Percentiles rank a stretch among this genome's conserved stretches.
Conservation (phyloP, 1,140 invertebrate genomes). For the Dendrolimus punctatus region DNA sequence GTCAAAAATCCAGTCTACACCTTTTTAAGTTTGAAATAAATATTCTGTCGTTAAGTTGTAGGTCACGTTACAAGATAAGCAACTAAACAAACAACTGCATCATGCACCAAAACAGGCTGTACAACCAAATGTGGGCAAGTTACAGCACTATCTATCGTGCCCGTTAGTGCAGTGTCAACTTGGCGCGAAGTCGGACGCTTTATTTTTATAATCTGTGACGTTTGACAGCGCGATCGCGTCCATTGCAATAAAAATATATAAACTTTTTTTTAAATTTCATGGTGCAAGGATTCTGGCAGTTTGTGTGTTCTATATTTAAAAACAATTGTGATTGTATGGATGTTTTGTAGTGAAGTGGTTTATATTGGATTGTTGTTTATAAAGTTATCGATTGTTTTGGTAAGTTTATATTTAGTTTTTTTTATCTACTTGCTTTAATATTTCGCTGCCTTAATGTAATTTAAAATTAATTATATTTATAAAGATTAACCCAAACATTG, state of each 20-base stretch:
- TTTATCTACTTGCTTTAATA: too few relatives aligned
- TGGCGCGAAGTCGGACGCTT: slow-evolving; percentile 19
- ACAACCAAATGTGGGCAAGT: slow-evolving; percentile 1
- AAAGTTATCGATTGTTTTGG: slow-evolving; percentile 6
- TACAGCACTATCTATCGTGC: slow-evolving; percentile 6
- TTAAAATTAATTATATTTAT: too few relatives aligned
- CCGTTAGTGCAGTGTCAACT: slow-evolving; percentile 23
- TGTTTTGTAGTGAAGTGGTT: slow-evolving; percentile 1
- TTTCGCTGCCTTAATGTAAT: too few relatives aligned
- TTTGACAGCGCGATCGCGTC: slow-evolving; percentile 9
- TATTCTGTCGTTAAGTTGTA: too few relatives aligned
- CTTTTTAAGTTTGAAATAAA: too few relatives aligned
- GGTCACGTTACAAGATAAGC: too few relatives aligned
- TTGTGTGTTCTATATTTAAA: too few relatives aligned
- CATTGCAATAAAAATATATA: background rate
- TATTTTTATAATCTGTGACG: slow-evolving; percentile 5
- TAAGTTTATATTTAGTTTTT: too few relatives aligned
- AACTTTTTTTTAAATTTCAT: too few relatives aligned
- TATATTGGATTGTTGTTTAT: slow-evolving; percentile 8
- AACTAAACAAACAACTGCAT: background rate
- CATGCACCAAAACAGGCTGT: slow-evolving; percentile 5
- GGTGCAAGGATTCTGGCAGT: too few relatives aligned
- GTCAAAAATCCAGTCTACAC: too few relatives aligned
- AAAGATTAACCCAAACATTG: too few relatives aligned
- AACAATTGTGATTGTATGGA: background rate